phyloP scores from a whole-genome alignment of 1,140 invertebrate species.

The Gyrodactylus bullatarudis region DNA sequence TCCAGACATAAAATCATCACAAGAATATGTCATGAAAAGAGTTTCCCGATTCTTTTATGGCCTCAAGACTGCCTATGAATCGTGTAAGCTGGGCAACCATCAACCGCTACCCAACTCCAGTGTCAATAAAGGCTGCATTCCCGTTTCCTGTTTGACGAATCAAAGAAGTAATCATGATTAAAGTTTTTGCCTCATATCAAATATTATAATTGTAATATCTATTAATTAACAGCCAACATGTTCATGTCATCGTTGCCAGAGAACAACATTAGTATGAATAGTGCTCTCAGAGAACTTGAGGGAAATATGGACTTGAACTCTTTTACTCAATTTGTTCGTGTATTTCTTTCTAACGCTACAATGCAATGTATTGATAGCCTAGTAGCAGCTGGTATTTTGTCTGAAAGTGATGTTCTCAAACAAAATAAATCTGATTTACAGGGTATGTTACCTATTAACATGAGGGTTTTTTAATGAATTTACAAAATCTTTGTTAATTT shows the following conservation, averaged over 20 bases:
- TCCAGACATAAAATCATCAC: background rate
- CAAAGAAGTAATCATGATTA: too few relatives aligned
- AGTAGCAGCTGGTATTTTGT: background rate
- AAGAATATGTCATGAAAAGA: background rate
- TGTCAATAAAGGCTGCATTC: background rate
- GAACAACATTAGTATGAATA: background rate
- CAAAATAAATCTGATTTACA: too few relatives aligned
- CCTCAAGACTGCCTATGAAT: background rate
- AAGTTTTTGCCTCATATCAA: too few relatives aligned
- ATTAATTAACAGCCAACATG: background rate
- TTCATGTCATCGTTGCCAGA: background rate
- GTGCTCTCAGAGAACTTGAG: background rate
- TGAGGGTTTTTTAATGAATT: too few relatives aligned
- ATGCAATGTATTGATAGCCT: background rate
- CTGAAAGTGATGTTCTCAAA: too few relatives aligned
- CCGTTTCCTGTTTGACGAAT: background rate
- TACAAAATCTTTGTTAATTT: too few relatives aligned
- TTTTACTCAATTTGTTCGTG: background rate
- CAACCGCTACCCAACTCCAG: background rate
- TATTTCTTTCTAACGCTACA: background rate
- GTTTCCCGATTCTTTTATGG: background rate
- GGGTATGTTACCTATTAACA: too few relatives aligned
- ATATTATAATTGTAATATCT: background rate
- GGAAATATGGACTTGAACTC: background rate
- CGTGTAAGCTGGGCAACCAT: background rate